phyloP scores from a whole-genome alignment of 2,888 invertebrate genomes.

The Meiosimyza decipiens region DNA sequence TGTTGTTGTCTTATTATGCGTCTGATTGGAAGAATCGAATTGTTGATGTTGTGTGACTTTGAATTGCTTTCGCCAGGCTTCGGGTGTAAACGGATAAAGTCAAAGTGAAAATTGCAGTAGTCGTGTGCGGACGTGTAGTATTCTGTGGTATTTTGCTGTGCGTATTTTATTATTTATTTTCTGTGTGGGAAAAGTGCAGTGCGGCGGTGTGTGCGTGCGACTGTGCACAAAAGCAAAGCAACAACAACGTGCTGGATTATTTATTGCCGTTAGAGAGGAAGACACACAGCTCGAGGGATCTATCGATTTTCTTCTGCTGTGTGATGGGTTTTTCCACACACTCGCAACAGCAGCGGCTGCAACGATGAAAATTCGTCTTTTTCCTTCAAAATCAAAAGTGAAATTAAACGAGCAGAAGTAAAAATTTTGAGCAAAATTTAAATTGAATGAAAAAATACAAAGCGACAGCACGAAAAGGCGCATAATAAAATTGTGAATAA shows the following conservation, averaged over 20 bases:
- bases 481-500: neutral
- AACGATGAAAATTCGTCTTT: neutral
- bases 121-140: constrained; percentile 22
- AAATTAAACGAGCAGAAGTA: constrained; percentile 1
- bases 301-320: constrained; percentile 32
- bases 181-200: neutral
- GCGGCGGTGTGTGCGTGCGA: neutral
- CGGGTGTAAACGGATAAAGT: neutral
- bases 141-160: neutral
- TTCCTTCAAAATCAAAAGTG: neutral
- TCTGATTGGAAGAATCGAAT: constrained; percentile 6
- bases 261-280: constrained; percentile 26
- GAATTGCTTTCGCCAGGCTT: constrained; percentile 16
- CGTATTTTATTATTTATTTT: constrained; percentile 12
- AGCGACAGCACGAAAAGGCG: neutral
- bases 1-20: neutral
- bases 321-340: neutral
- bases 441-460: neutral
- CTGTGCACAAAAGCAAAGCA: neutral
- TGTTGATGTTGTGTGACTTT: constrained; percentile 19
- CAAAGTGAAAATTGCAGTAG: constrained; percentile 26
- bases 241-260: constrained; percentile 10
- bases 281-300: constrained; percentile 28
- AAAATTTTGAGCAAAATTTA: neutral
- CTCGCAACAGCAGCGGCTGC: neutral